phyloP scores from a whole-genome alignment of 1,140 invertebrate genomes.

The Harlomillsia oculata region DNA sequence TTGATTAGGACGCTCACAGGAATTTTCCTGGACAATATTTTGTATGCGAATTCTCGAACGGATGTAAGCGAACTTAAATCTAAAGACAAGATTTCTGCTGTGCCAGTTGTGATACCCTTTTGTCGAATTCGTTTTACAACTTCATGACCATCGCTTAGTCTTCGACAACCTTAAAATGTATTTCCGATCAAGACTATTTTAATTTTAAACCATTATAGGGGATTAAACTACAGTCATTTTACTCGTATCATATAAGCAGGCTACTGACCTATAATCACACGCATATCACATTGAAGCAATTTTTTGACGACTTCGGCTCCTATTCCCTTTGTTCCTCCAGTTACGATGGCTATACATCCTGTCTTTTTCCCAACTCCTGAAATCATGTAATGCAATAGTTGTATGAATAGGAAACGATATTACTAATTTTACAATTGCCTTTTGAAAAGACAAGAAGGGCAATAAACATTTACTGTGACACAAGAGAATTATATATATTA shows the following conservation, averaged over 20 bases:
- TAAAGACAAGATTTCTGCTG: conserved; percentile 44
- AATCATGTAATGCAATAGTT: conserved; percentile 38
- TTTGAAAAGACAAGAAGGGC: neutral
- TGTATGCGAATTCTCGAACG: conserved; percentile 60
- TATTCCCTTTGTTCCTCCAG: conserved; percentile 78
- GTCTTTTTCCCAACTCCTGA: conserved; percentile 48
- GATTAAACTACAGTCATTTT: too few relatives aligned
- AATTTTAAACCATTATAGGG: neutral
- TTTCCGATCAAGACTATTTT: neutral
- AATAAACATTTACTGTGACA: neutral
- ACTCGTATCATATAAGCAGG: too few relatives aligned
- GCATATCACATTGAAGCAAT: conserved; percentile 66
- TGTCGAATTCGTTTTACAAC: conserved; percentile 46
- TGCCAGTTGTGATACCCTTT: conserved; percentile 44
- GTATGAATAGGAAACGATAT: too few relatives aligned
- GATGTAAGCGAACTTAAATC: conserved; percentile 60
- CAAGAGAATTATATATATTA: neutral
- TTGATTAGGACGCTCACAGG: conserved; percentile 67
- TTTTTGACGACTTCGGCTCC: conserved; percentile 68
- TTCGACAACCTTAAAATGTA: conserved; percentile 41
- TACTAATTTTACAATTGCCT: neutral
- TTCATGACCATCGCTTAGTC: conserved; percentile 49
- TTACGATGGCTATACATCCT: conserved; percentile 69
- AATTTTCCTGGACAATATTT: conserved; percentile 52
- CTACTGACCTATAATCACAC: conserved; percentile 70